Conservation (phyloP, 2,888 invertebrate species). For the Spodoptera picta region DNA sequence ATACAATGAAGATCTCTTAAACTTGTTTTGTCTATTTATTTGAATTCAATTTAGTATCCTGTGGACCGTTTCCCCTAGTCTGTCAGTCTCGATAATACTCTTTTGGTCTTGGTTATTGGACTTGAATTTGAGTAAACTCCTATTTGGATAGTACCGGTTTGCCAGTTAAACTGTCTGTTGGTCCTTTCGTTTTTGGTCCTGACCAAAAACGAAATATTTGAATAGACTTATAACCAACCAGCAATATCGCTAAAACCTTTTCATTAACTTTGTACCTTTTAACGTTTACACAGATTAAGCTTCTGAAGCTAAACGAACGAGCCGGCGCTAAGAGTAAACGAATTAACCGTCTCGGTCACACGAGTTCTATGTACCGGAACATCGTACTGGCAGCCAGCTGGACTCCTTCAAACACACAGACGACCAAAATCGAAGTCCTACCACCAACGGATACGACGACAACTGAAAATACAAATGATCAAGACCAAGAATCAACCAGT, state of each 20-base stretch:
- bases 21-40: no score
- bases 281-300: constrained; percentile 23
- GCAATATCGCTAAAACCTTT: background rate
- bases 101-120: no score
- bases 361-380: constrained; percentile 28
- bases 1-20: no score
- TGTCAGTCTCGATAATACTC: no score
- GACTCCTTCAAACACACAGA: constrained; percentile 1
- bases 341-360: constrained; percentile 19
- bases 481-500: background rate
- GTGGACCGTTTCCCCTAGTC: no score
- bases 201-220: no score
- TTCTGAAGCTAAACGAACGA: constrained; percentile 39
- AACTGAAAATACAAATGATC: background rate
- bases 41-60: no score
- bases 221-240: no score
- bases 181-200: no score
- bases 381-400: constrained; percentile 40
- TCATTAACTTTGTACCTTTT: constrained; percentile 6
- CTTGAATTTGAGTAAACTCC: no score
- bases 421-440: background rate
- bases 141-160: no score
- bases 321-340: constrained; percentile 29
- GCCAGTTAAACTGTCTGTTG: no score
- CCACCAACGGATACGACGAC: background rate